phyloP scores from a whole-genome alignment of 1,140 invertebrate genomes.

The Drosophila sulfurigaster region DNA sequence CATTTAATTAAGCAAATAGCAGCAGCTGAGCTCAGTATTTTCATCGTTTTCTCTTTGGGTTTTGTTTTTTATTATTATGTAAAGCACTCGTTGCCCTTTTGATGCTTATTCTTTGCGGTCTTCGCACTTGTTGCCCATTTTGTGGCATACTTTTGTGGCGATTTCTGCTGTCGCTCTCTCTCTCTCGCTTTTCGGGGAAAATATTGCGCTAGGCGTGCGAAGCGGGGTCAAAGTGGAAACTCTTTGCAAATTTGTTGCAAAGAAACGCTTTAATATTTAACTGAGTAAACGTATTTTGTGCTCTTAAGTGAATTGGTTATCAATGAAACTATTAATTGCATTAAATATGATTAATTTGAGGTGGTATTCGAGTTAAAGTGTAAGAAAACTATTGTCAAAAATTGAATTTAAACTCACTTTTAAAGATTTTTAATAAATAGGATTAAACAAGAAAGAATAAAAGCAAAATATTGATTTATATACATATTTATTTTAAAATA shows the following conservation, averaged over 20 bases:
- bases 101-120: constrained; percentile 38
- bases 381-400: no score
- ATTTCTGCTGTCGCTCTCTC: constrained; percentile 11
- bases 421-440: no score
- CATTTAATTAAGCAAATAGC: constrained; percentile 81
- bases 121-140: constrained; percentile 67
- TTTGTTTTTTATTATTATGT: constrained; percentile 29
- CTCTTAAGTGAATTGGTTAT: background rate
- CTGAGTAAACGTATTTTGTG: background rate
- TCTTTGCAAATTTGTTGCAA: background rate
- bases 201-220: background rate
- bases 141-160: constrained; percentile 53
- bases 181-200: background rate
- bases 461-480: no score
- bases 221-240: background rate
- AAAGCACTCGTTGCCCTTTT: constrained; percentile 24
- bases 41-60: constrained; percentile 14
- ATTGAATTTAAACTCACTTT: no score
- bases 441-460: no score
- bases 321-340: background rate
- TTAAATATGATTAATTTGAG: no score
- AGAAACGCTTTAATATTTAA: background rate
- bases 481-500: no score
- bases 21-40: constrained; percentile 52
- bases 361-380: no score